Percentiles rank a stretch among this genome's conserved stretches.
Evolutionary conservation across 2,797 vertebrate species (phyloP).

Genomic region (Cossypha polioptera): DNA sequence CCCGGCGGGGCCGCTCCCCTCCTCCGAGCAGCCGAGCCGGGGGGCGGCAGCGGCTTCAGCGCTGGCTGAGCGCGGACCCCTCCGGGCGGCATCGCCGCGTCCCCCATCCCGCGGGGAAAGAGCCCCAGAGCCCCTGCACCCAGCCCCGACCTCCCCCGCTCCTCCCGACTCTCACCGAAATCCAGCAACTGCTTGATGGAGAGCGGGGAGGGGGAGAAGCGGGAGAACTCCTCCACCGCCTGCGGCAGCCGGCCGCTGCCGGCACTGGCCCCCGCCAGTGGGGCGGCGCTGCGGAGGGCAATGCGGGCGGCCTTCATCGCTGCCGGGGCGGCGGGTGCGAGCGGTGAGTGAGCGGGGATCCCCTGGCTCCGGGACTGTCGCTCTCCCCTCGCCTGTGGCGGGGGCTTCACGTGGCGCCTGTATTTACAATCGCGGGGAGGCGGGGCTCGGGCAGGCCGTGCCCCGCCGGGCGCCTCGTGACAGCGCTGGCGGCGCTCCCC

Average conservation of each 20-base stretch:
- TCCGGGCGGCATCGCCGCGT: no score
- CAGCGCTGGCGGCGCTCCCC: not conserved
- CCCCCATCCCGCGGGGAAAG: not conserved
- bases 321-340: not conserved
- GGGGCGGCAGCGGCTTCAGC: no score
- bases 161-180: conserved; percentile 85
- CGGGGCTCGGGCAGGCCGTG: not conserved
- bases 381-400: not conserved
- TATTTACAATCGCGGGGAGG: conserved; percentile 21
- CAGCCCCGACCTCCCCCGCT: not conserved
- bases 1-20: no score
- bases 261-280: conserved; percentile 14
- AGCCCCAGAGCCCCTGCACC: not conserved
- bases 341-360: accelerated
- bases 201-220: conserved; percentile 92
- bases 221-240: conserved; percentile 90
- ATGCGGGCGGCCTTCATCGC: conserved; percentile 73
- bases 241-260: conserved; percentile 73
- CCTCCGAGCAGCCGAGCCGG: not conserved
- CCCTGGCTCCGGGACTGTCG: accelerated
- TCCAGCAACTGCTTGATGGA: conserved; percentile 97
- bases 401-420: not conserved
- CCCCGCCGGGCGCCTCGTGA: not conserved
- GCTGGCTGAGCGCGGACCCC: not conserved
- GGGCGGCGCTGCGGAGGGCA: conserved; percentile 60